Evolutionary conservation across 2,888 invertebrate species (phyloP), one percentile per base, ranked within the genome.

Genomic region (Eledone cirrhosa): DNA sequence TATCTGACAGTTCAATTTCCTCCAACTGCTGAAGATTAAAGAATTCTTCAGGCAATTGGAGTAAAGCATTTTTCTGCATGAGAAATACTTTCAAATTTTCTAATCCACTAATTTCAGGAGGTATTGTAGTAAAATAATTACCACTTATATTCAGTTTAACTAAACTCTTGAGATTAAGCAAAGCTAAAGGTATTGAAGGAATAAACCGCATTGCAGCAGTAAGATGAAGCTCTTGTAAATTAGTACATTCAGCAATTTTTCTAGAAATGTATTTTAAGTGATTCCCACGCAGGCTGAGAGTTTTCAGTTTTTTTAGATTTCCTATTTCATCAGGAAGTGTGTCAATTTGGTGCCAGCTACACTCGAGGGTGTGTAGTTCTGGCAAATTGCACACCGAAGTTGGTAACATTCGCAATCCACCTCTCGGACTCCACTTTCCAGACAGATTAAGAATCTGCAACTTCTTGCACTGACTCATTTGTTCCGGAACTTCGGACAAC

Each of bases 71-170:
- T n/a, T 87, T 82, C 72, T 87, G 82, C 82, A 87, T 85, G 11
- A 86, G 82, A 74, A 88, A 84, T 63, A 82, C 82, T 67, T 82
- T 83, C 72, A 88, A 81, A 41, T 85, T 86, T 81, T 82, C 82
- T 41, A 88, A 81, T 0, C 85, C 86, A 31, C 84, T 82, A 11
- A 88, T 84, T 33, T 85, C 85, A 16, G 85, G 76, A 0, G 87
- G 86, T 48, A 88, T 84, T 78, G 87, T 87, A 0, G 87, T 86
- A 80, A 88, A 87, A 78, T 85, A 87, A 78, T 88, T 88, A 74
- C 86, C 87, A 75, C 86, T 87, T 48, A 88, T 82, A 78, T 87
- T 86, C 67, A 88, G 81, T 27, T 81, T 81, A 81, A 82, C 80
- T 13, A 87, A 80, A 77, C 86, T 86, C 33, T 85, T 84, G 29